phyloP scores from a whole-genome alignment of 2,888 invertebrate genomes.

The Drosophila nr. medialis region DNA sequence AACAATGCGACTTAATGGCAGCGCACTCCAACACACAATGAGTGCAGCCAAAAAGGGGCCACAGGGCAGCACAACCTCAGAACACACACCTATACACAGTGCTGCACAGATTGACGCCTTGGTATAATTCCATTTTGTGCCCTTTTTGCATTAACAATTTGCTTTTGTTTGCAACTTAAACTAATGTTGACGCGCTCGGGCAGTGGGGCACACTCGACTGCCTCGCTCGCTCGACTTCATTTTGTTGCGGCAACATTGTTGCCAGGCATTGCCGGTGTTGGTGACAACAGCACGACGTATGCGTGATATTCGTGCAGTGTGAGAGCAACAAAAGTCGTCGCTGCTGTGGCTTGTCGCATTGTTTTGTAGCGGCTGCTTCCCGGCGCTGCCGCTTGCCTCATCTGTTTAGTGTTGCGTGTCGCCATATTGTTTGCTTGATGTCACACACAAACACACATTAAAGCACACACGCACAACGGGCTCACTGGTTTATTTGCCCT shows the following conservation, averaged over 20 bases:
- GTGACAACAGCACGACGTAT: constrained; percentile 53
- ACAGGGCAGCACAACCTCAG: constrained; percentile 16
- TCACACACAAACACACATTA: constrained; percentile 46
- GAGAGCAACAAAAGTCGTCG: constrained; percentile 53
- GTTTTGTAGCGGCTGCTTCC: constrained; percentile 21
- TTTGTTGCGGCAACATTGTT: constrained; percentile 74
- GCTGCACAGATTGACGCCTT: constrained; percentile 64
- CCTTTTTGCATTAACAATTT: constrained; percentile 33
- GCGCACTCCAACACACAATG: constrained; percentile 52
- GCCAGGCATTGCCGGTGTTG: constrained; percentile 40
- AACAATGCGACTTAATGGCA: constrained; percentile 75
- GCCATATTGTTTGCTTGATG: constrained; percentile 80
- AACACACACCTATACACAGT: constrained; percentile 1
- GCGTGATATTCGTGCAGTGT: constrained; percentile 42
- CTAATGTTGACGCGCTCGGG: constrained; percentile 70
- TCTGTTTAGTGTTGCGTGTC: constrained; percentile 77
- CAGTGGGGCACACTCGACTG: constrained; percentile 19
- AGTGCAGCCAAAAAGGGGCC: constrained; percentile 52
- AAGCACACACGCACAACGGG: constrained; percentile 16
- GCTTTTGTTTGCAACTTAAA: constrained; percentile 60
- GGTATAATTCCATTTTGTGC: constrained; percentile 71
- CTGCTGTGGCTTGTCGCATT: constrained; percentile 39
- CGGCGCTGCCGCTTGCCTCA: constrained; percentile 30
- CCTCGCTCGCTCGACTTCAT: constrained; percentile 32
- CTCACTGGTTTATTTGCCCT: constrained; percentile 57